A percentile compares a stretch with the other conserved stretches of the same genome.
Evolutionary conservation across 2,113 vertebrate species (phyloP).

Genomic region (Mastomys coucha): DNA sequence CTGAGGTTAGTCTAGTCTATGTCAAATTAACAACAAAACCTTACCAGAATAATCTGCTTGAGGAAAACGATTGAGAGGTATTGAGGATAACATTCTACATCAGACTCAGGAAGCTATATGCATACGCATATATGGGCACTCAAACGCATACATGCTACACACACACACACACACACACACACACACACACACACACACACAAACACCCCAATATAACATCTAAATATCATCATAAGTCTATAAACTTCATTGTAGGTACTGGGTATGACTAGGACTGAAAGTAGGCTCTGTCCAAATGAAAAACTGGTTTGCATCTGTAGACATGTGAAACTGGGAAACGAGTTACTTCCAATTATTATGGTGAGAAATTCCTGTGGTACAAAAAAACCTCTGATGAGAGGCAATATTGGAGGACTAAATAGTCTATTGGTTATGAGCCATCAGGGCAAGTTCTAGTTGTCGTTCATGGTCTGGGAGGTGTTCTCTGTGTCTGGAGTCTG

Average conservation of each 20-base stretch:
- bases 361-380: background rate
- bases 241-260: background rate
- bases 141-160: too few relatives aligned
- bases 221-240: background rate
- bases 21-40: background rate
- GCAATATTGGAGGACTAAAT: background rate
- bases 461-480: background rate
- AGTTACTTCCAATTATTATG: background rate
- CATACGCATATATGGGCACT: too few relatives aligned
- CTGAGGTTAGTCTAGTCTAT: background rate
- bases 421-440: background rate
- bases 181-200: background rate
- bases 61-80: background rate
- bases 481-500: background rate
- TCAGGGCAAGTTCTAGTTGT: background rate
- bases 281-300: background rate
- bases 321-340: background rate
- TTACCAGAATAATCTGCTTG: background rate
- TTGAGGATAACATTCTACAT: background rate
- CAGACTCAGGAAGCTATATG: background rate
- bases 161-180: background rate
- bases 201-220: background rate
- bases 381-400: background rate
- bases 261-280: background rate
- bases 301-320: background rate